These are phyloP conservation scores for Malachius bipustulatus DNA, from an alignment of 2,888 invertebrate genomes.

Conservation along the genomic window DNA sequence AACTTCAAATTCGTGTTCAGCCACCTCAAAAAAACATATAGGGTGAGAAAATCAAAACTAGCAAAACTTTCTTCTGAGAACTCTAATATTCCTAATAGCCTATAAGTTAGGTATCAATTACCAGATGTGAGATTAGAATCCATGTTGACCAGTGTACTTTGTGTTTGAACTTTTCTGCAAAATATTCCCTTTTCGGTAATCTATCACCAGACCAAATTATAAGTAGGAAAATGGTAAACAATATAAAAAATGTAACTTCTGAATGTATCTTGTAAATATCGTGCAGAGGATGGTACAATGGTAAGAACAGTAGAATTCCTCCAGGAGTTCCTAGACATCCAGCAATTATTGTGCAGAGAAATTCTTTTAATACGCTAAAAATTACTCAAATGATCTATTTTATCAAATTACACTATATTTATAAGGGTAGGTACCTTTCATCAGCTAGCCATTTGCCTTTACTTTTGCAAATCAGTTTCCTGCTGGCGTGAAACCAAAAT, in stretches of 20 bases:
- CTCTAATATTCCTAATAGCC: too few species aligned
- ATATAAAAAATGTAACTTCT: constrained; percentile 56
- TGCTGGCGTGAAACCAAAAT: constrained; percentile 51
- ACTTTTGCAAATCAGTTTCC: constrained; percentile 42
- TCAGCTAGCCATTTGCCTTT: constrained; percentile 45
- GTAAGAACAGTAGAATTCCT: constrained; percentile 58
- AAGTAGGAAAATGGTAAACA: constrained; percentile 47
- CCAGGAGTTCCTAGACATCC: constrained; percentile 58
- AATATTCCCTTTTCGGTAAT: constrained; percentile 32
- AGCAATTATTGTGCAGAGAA: constrained; percentile 44
- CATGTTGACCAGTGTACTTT: constrained; percentile 28
- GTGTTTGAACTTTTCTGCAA: constrained; percentile 11
- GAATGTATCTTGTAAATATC: constrained; percentile 55
- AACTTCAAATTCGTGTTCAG: too few species aligned
- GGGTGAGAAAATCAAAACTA: too few species aligned
- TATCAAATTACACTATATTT: constrained; percentile 4
- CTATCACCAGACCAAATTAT: constrained; percentile 52
- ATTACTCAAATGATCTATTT: constrained; percentile 9
- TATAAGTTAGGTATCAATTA: too few species aligned
- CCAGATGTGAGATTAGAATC: constrained; percentile 20
- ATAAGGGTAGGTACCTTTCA: constrained; percentile 20
- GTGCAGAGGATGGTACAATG: constrained; percentile 66
- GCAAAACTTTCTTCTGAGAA: too few species aligned
- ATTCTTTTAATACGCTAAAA: constrained; percentile 42
- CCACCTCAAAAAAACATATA: too few species aligned